These are phyloP conservation scores for Ciconia boyciana DNA, from an alignment of 2,113 vertebrate species.

Conservation along the genomic window DNA sequence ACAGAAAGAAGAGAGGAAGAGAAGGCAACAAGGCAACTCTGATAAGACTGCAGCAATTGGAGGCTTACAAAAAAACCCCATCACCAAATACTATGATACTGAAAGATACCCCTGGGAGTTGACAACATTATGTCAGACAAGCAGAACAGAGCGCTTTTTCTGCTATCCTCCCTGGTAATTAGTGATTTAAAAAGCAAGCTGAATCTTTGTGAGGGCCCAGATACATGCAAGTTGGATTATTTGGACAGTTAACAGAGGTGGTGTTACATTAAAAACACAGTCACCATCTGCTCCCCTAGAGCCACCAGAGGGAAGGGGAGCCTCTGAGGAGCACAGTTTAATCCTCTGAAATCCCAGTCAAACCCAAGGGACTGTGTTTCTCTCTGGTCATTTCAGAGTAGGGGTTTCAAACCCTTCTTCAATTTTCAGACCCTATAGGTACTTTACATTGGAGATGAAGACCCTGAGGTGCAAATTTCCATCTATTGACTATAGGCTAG, in stretches of 20 bases:
- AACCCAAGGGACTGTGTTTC: background rate
- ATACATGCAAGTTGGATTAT: background rate
- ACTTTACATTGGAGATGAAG: background rate
- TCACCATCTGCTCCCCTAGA: background rate
- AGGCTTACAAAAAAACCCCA: background rate
- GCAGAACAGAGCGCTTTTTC: background rate
- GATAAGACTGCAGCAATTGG: background rate
- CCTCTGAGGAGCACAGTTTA: background rate
- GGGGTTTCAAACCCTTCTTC: background rate
- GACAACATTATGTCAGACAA: background rate
- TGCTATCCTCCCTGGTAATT: background rate
- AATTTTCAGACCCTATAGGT: background rate
- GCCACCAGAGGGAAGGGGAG: background rate
- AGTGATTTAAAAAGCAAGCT: background rate
- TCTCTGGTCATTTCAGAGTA: background rate
- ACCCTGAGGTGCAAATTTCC: background rate
- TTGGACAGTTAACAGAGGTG: background rate
- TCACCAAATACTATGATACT: background rate
- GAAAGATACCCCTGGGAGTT: background rate
- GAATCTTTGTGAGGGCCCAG: background rate
- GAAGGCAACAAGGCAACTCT: background rate
- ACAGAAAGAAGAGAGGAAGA: background rate
- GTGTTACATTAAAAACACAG: background rate
- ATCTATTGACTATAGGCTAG: background rate
- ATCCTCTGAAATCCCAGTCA: background rate